Evolutionary conservation across 2,888 invertebrate genomes (phyloP), one percentile per base, ranked within the genome.

Genomic region (Blastobasis lacticolella): DNA sequence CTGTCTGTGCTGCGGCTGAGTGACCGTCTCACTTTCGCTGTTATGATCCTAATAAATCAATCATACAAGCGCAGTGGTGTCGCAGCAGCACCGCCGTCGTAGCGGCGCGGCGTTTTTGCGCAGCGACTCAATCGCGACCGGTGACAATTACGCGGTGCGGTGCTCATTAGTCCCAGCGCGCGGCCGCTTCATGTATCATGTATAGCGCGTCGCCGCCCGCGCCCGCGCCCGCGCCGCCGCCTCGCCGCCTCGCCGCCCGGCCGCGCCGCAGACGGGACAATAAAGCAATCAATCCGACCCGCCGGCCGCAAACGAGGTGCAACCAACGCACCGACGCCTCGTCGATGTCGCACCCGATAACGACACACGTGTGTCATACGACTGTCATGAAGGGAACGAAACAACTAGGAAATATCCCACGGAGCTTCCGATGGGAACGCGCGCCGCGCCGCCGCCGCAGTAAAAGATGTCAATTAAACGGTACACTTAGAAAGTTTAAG

Each of bases 231-330:
- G 2, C 23, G 3, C 23, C 23, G 23, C 23, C 23, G 23, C 23
- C 23, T 3, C 23, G 23, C 23, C 23, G 23, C 23, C 64, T 69
- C 71, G 62, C 64, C 58, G 56, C 65, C 66, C 64, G 65, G 63
- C 64, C 57, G 38, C 49, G 37, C 65, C 64, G 49, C 62, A 66
- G 71, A 71, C 74, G 69, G 73, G 71, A 84, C 86, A 86, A 86
- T 87, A 83, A 84, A 86, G 85, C 83, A 85, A 85, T 87, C 87
- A 87, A 82, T 81, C 80, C 74, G 73, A 69, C 69, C 72, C 71
- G 64, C 65, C 64, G 65, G 66, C 70, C 72, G 64, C 73, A 78
- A 81, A 77, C 76, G 73, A 78, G 75, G 75, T 68, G 67, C 69
- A 64, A 64, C 56, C 66, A 56, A 65, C 68, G 55, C 60, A 61